Evolutionary conservation across 2,888 invertebrate species (phyloP), one percentile per base, ranked within the genome.

Genomic region (Corbicula japonica): DNA sequence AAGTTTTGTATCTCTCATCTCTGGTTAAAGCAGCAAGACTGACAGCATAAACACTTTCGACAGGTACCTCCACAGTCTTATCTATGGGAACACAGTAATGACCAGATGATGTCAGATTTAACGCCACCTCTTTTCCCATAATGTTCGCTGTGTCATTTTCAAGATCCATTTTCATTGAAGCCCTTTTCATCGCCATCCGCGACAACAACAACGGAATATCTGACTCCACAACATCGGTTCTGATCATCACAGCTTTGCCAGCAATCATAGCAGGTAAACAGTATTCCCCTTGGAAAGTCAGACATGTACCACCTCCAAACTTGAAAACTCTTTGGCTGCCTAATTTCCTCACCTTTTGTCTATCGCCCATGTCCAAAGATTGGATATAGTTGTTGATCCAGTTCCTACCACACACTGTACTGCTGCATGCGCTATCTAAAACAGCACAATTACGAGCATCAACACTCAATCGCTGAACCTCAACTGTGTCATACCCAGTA

Each of bases 161-260:
- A 52, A 80, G 48, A 38, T 78, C 74, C 50, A 77, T 28, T 54
- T 48, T 62, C n/a, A 62, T 41, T n/a, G 41, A 23, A 38, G 62
- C 62, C 18, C 12, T 62, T 28, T 44, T 44, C 54, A 54, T 54
- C 12, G 54, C 54, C 8, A 32, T 54, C 5, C 54, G 26, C 10
- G 54, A 54, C n/a, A 76, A 44, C n/a, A 72, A 38, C n/a, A 80
- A 46, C 15, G 73, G 70, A 28, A 81, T 77, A 32, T 77, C 77
- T 8, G 70, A 77, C 8, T 77, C 76, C 18, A 80, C 80, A 5
- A 81, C 76, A 65, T 83, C 72, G 30, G 77, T 78, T 41, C 61
- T 78, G 1, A 84, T 65, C 15, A 26, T 66, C 3, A 80, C 76
- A 10, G 58, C 34, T 50, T 73, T 69, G 3, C 80, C 80, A 44